Conservation (phyloP, 2,888 invertebrate genomes). For the Hydropsyche betteni region DNA sequence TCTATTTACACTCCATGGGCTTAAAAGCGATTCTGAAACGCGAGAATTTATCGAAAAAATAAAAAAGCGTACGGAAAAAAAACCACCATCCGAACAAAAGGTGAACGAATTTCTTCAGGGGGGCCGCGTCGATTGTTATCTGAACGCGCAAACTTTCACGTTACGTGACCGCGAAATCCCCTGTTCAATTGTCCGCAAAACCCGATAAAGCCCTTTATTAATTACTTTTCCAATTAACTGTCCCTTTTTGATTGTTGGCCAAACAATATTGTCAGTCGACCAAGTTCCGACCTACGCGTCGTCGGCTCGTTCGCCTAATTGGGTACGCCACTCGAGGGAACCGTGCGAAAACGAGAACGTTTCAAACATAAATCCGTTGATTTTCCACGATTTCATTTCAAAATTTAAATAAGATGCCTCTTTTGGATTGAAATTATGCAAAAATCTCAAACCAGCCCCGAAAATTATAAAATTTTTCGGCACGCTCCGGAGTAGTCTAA, state of each 20-base stretch:
- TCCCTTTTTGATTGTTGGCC: conserved; percentile 31
- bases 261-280: conserved; percentile 29
- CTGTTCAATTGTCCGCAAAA: conserved; percentile 27
- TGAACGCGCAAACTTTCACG: conserved; percentile 19
- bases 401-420: no score
- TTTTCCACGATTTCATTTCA: no score
- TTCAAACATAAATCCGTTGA: no score
- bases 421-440: no score
- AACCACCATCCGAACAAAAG: neutral
- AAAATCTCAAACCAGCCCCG: no score
- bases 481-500: no score
- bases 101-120: neutral
- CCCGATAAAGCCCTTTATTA: conserved; percentile 30
- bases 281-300: conserved; percentile 15
- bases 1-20: no score
- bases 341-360: neutral
- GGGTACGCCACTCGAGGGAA: conserved; percentile 25
- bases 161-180: conserved; percentile 19
- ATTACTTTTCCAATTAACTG: conserved; percentile 33
- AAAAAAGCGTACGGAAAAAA: no score
- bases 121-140: conserved; percentile 1
- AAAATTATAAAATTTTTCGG: no score
- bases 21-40: neutral
- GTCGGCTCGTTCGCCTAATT: conserved; percentile 19
- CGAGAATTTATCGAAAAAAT: neutral